Evolutionary conservation across 2,888 invertebrate genomes (phyloP), one percentile per base, ranked within the genome.

Genomic region (Clusia tigrina): DNA sequence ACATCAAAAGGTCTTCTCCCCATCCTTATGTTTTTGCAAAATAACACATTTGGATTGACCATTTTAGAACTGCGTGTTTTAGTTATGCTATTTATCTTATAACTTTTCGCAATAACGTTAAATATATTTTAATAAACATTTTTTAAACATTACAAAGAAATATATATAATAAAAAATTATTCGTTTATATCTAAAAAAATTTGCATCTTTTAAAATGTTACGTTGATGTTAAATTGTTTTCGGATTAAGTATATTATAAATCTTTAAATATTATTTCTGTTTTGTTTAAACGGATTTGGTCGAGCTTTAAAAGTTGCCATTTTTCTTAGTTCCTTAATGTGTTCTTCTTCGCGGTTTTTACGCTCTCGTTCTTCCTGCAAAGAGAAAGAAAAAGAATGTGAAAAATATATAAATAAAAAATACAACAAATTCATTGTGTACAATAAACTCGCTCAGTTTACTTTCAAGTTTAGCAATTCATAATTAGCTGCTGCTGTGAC

Each of bases 201-300:
- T 48, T 42, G 15, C 22, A 48, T 48, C 20, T 20, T 48, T 48
- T 22, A 18, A 48, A 20, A 48, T n/a, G n/a, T n/a, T n/a, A n/a
- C n/a, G 5, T 20, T 48, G 48, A 48, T 48, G 48, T 32, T 37
- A 38, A 20, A 17, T 46, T 46, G 23, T 54, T 51, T 57, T 60
- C 37, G 55, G 42, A 57, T 37, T 22, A 51, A 59, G 25, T 48
- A 25, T 56, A 26, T 51, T 63, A 58, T 55, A 26, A 24, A 25
- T 58, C 22, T 62, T 46, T 10, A 15, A 56, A 62, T 53, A 58
- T 52, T 60, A 64, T 10, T 18, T 62, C 20, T 38, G 64, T 51
- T 63, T 69, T 76, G 75, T 70, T 82, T 83, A 67, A 83, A 82
- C 46, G 83, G 83, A 72, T 83, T 83, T 69, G 80, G 83, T 72